phyloP scores from a whole-genome alignment of 2,797 vertebrate genomes.

The Gallinago nigripennis region DNA sequence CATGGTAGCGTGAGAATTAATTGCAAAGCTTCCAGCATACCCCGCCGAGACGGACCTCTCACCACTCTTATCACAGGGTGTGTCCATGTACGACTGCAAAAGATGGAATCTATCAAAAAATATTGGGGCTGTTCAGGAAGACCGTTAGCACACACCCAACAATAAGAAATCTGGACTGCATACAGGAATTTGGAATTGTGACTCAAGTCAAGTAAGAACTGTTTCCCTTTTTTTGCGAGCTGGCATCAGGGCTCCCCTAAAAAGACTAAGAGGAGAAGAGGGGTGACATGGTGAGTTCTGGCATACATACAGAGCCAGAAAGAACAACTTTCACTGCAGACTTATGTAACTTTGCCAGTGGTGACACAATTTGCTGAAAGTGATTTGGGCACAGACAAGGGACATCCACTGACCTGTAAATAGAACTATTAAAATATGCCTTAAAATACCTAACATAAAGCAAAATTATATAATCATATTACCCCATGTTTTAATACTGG shows the following conservation, averaged over 20 bases:
- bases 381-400: not conserved
- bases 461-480: not conserved
- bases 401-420: slow-evolving; percentile 25
- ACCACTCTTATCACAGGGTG: not conserved
- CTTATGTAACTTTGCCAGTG: not conserved
- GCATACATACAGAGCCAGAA: not conserved
- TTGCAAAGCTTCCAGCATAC: not conserved
- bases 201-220: not conserved
- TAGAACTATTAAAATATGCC: not conserved
- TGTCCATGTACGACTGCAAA: not conserved
- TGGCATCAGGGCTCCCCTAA: not conserved
- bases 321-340: slow-evolving; percentile 6
- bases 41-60: rapidly evolving
- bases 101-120: not conserved
- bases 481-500: not conserved
- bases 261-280: not conserved
- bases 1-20: not conserved
- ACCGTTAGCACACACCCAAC: not conserved
- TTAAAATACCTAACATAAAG: not conserved
- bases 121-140: not conserved
- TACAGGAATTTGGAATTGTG: not conserved
- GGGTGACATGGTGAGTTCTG: not conserved
- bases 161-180: not conserved
- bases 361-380: not conserved
- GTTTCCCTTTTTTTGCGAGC: not conserved